Evolutionary conservation across 2,797 vertebrate genomes (phyloP), one percentile per base, ranked within the genome.

Genomic region (Buphagus erythrorhynchus): DNA sequence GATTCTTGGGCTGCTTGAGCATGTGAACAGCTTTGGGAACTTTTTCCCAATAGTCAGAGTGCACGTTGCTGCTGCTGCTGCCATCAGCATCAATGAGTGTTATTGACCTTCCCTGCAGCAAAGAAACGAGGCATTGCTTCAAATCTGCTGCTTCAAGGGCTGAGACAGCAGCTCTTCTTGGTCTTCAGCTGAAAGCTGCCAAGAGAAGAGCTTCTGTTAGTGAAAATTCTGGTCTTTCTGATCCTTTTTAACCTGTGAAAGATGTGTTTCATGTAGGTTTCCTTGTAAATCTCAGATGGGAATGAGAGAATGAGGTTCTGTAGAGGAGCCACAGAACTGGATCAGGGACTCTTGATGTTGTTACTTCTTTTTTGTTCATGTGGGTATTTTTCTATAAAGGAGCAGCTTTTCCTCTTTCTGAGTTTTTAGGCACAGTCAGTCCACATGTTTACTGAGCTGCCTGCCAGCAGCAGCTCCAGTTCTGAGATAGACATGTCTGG

Each of bases 71-170:
- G 80, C 28, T 48, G 80, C 28, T 11, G 11, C 33, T 59, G 29
- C 57, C 4, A 1, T 61, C 40, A 7, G 59, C 43, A 35, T 5
- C 18, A 35, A 5, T 0, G 10, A 46, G 57, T 1, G 17, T n/a
- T n/a, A n/a, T n/a, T n/a, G n/a, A 33, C 45, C 54, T 45, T 68
- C 52, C n/a, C 58, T 42, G 36, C 77, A 61, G 77, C 28, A 51
- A 16, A 69, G 63, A 33, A 73, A 28, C 0, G 11, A 67, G 52
- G 14, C 20, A 3, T 42, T 63, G 61, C 63, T 79, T 63, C 11
- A 0, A 9, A 13, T 24, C 42, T 35, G 40, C 45, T 58, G 73
- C 84, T 67, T 49, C 36, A 14, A 17, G 45, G 67, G 16, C 77
- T 59, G 28, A 58, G 42, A 19, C 20, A 16, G 48, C 54, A 38